phyloP scores from a whole-genome alignment of 2,797 vertebrate species.

The Spea hammondii region DNA sequence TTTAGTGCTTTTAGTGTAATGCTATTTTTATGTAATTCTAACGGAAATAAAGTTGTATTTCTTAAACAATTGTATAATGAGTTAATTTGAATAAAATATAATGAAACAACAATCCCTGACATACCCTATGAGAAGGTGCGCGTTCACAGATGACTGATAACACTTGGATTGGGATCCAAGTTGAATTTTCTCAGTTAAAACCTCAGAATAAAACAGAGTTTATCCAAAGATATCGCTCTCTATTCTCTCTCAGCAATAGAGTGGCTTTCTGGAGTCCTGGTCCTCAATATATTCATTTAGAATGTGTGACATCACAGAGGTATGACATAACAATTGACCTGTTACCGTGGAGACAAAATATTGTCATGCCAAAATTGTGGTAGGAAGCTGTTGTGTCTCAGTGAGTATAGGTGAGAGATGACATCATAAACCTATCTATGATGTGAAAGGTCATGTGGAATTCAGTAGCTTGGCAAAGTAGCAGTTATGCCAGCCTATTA shows the following conservation, averaged over 20 bases:
- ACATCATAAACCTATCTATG: no score
- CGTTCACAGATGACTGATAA: not conserved
- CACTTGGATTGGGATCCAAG: not conserved
- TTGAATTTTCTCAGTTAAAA: not conserved
- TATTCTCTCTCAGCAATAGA: not conserved
- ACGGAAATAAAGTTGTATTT: no score
- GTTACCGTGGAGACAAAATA: constrained; percentile 29
- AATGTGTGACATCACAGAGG: not conserved
- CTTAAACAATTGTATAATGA: no score
- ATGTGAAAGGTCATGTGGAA: no score
- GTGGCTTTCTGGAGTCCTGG: not conserved
- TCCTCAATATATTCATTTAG: not conserved
- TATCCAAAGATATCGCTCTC: not conserved
- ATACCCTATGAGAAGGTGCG: no score
- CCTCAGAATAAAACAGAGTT: not conserved
- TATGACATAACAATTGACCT: constrained; percentile 1
- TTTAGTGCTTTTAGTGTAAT: no score
- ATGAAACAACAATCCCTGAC: no score
- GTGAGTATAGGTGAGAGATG: not conserved
- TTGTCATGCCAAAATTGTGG: constrained; percentile 8
- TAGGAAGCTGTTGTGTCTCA: not conserved
- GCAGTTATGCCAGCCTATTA: no score
- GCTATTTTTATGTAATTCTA: no score
- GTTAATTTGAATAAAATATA: no score
- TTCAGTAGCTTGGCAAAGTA: no score